phyloP scores from a whole-genome alignment of 92 coral and sea anemone species.

The Bergia sp. region DNA sequence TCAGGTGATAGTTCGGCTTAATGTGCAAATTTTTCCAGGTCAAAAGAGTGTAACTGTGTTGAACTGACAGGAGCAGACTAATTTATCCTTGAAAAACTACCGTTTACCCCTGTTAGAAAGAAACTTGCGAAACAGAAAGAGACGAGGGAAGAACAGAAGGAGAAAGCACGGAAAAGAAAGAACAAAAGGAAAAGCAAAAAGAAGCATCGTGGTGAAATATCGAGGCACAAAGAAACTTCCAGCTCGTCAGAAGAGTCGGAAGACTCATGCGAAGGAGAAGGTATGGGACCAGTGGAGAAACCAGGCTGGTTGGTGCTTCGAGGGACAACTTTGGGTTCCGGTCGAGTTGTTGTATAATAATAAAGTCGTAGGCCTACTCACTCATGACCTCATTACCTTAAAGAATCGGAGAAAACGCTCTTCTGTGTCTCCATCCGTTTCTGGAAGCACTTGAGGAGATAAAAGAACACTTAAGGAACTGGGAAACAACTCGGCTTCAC shows the following conservation, averaged over 20 bases:
- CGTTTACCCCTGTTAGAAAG: background rate
- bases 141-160: background rate
- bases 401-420: too few species aligned
- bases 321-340: too few species aligned
- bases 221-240: background rate
- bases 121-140: slow-evolving; percentile 19
- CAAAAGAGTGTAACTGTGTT: too few species aligned
- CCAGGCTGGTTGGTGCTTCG: background rate
- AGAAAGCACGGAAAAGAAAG: background rate
- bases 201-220: background rate
- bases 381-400: too few species aligned
- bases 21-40: too few species aligned
- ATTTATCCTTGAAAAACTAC: background rate
- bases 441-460: too few species aligned
- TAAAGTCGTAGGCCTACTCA: too few species aligned
- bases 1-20: too few species aligned
- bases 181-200: slow-evolving; percentile 1
- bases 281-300: too few species aligned
- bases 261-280: slow-evolving; percentile 4
- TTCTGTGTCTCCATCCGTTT: too few species aligned
- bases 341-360: too few species aligned
- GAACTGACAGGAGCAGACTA: background rate
- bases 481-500: background rate
- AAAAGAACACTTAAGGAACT: too few species aligned
- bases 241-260: slow-evolving; percentile 1